A percentile compares a stretch with the other conserved stretches of the same genome.
These are phyloP conservation scores for Aphrophora alni DNA, from an alignment of 2,888 invertebrate genomes.

Conservation along the genomic window DNA sequence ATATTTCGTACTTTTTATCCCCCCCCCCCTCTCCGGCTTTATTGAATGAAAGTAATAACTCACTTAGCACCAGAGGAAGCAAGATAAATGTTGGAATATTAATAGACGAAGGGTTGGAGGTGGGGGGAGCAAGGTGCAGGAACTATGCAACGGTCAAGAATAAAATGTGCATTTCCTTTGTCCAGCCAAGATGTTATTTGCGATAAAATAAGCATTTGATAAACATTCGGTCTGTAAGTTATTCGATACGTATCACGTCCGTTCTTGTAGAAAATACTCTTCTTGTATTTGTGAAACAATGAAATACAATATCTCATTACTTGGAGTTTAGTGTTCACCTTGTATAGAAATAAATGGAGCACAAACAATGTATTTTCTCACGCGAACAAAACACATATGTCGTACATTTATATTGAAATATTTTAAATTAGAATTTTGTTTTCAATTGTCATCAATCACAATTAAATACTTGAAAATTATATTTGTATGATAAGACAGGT, in stretches of 20 bases:
- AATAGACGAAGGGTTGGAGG: neutral
- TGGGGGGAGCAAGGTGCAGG: neutral
- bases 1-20: neutral
- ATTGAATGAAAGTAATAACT: slow-evolving; percentile 2
- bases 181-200: neutral
- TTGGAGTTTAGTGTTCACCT: neutral
- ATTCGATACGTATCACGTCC: neutral
- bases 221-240: neutral
- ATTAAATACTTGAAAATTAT: no score
- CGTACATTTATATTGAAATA: no score
- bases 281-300: neutral
- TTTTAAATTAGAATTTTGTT: no score
- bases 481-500: no score
- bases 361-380: no score
- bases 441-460: no score
- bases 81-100: neutral
- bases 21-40: neutral
- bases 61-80: neutral
- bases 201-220: neutral
- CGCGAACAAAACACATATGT: no score
- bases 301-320: neutral
- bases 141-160: neutral
- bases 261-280: neutral
- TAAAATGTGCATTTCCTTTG: slow-evolving; percentile 9
- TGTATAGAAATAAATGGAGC: no score